A percentile compares a stretch with the other conserved stretches of the same genome.
These are phyloP conservation scores for Reticulitermes speratus DNA, from an alignment of 1,140 invertebrate genomes.

Conservation along the genomic window DNA sequence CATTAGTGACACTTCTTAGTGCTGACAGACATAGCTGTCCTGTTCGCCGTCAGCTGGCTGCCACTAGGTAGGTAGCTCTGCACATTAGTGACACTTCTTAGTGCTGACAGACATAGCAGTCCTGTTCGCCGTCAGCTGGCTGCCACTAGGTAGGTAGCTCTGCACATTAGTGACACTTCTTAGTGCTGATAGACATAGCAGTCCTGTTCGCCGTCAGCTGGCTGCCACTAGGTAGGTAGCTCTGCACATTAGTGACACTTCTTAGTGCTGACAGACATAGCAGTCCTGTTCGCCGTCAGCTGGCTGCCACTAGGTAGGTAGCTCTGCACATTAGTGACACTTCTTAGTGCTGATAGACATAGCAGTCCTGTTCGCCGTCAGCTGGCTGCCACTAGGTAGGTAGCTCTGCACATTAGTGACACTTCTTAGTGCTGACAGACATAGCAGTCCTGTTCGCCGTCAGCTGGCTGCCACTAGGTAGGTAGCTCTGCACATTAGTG, in stretches of 20 bases:
- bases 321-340: neutral
- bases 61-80: conserved; percentile 44
- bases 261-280: conserved; percentile 45
- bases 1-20: conserved; percentile 35
- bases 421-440: conserved; percentile 41
- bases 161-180: no score
- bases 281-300: conserved; percentile 50
- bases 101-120: conserved; percentile 47
- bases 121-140: conserved; percentile 53
- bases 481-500: neutral
- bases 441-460: conserved; percentile 50
- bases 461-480: conserved; percentile 54
- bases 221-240: conserved; percentile 50
- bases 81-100: no score
- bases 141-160: conserved; percentile 47
- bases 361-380: conserved; percentile 50
- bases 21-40: conserved; percentile 45
- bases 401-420: neutral
- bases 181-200: conserved; percentile 46
- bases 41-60: conserved; percentile 55
- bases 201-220: conserved; percentile 52
- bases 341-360: conserved; percentile 44
- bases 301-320: conserved; percentile 52
- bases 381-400: conserved; percentile 52
- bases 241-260: neutral